Conservation (phyloP, 2,113 vertebrate genomes). For the Platycercus adscitus region DNA sequence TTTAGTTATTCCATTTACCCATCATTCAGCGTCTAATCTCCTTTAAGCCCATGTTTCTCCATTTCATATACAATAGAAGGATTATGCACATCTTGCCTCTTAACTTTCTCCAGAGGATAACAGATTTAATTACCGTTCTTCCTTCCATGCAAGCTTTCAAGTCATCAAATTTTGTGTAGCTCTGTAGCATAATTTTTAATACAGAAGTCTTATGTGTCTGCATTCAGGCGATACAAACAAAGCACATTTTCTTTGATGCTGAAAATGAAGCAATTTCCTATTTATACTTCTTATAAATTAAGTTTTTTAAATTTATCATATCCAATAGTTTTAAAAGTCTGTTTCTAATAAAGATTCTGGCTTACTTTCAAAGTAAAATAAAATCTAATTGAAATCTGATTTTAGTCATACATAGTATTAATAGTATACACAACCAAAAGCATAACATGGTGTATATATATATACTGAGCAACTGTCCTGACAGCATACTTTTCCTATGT, state of each 20-base stretch:
- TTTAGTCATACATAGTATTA: not conserved
- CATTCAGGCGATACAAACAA: constrained; percentile 11
- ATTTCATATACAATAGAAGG: constrained; percentile 60
- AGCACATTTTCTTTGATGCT: not conserved
- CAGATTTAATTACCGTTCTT: constrained; percentile 69
- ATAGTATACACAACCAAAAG: not conserved
- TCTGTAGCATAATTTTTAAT: constrained; percentile 2
- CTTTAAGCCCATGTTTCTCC: constrained; percentile 64
- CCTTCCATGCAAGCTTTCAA: constrained; percentile 33
- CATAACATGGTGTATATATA: not conserved
- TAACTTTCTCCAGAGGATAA: constrained; percentile 52
- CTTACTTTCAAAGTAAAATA: not conserved
- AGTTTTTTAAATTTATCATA: not conserved
- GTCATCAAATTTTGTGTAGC: constrained; percentile 45
- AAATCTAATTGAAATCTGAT: not conserved
- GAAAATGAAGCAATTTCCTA: not conserved
- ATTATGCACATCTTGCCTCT: constrained; percentile 57
- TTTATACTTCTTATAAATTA: not conserved
- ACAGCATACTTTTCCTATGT: not conserved
- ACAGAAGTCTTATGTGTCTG: not conserved
- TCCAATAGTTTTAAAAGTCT: not conserved
- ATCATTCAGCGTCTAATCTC: constrained; percentile 59
- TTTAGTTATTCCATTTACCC: constrained; percentile 50
- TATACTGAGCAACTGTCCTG: not conserved
- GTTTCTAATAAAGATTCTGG: not conserved